Percentiles rank a stretch among this genome's conserved stretches.
Conservation (phyloP, 2,888 invertebrate genomes). For the Tenodera sinensis region DNA sequence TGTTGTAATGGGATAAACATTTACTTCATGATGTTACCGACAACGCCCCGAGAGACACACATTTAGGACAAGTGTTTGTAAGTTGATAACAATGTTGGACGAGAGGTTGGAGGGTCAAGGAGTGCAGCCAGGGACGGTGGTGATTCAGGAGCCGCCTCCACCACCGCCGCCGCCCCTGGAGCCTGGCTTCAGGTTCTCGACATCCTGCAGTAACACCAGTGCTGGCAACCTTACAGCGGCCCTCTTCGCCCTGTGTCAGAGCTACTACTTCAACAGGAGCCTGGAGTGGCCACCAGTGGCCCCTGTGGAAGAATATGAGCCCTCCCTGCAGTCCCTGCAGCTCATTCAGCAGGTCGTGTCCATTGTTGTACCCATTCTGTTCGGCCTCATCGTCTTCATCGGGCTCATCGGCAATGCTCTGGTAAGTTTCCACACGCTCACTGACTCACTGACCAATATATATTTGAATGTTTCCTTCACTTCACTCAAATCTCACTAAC, state of each 20-base stretch:
- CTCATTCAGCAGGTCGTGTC: slow-evolving; percentile 59
- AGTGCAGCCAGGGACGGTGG: neutral
- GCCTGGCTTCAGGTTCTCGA: neutral
- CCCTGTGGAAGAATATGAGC: neutral
- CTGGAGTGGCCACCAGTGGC: neutral
- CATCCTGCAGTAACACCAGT: neutral
- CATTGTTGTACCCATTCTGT: slow-evolving; percentile 74
- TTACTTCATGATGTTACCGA: neutral
- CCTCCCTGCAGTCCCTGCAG: slow-evolving; percentile 33
- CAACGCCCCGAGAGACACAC: neutral
- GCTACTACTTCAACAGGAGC: neutral
- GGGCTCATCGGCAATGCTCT: slow-evolving; percentile 87
- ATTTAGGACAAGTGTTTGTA: neutral
- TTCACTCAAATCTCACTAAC: no score
- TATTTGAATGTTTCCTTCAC: no score
- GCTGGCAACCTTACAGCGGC: neutral
- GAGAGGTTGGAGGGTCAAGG: neutral
- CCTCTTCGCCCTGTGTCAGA: neutral
- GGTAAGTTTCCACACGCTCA: slow-evolving; percentile 49
- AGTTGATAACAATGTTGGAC: neutral
- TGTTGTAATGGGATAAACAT: neutral
- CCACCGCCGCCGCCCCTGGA: neutral
- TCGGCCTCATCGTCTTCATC: slow-evolving; percentile 79
- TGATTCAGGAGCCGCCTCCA: neutral
- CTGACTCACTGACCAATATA: no score